These are phyloP conservation scores for Tipula unca DNA, from an alignment of 2,888 invertebrate genomes.

Conservation along the genomic window DNA sequence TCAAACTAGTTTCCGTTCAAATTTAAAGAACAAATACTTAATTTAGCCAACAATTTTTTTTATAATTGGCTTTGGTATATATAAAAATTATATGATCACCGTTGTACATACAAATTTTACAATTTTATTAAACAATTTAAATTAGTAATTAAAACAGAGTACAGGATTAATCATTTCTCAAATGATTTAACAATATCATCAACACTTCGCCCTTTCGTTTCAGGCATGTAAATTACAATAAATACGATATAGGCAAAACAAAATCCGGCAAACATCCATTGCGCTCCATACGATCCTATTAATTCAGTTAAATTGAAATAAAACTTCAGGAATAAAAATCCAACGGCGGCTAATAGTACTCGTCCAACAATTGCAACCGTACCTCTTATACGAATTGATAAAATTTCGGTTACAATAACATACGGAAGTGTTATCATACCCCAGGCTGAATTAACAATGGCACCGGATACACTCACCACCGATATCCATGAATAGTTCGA, in stretches of 20 bases:
- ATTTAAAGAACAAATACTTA: no score
- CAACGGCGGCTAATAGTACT: not conserved
- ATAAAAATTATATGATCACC: no score
- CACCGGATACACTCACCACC: slow-evolving; percentile 32
- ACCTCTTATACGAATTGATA: slow-evolving; percentile 28
- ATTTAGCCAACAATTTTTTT: no score
- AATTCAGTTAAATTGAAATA: slow-evolving; percentile 31
- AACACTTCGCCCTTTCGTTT: slow-evolving; percentile 38
- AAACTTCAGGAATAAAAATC: slow-evolving; percentile 22
- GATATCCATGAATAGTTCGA: slow-evolving; percentile 33
- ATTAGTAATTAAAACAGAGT: no score
- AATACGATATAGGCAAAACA: slow-evolving; percentile 34
- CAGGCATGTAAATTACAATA: slow-evolving; percentile 34
- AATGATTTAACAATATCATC: slow-evolving; percentile 33
- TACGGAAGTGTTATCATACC: slow-evolving; percentile 35
- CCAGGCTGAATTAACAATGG: slow-evolving; percentile 33
- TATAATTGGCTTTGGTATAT: no score
- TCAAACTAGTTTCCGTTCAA: no score
- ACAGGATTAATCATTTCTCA: not conserved
- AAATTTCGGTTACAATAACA: slow-evolving; percentile 35
- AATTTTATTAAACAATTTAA: no score
- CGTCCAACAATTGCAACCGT: not conserved
- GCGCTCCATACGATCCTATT: slow-evolving; percentile 34
- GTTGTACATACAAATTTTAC: no score
- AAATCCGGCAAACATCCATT: slow-evolving; percentile 33